Evolutionary conservation across 2,797 vertebrate species (phyloP).

Genomic region (Oreonectes daqikongensis): DNA sequence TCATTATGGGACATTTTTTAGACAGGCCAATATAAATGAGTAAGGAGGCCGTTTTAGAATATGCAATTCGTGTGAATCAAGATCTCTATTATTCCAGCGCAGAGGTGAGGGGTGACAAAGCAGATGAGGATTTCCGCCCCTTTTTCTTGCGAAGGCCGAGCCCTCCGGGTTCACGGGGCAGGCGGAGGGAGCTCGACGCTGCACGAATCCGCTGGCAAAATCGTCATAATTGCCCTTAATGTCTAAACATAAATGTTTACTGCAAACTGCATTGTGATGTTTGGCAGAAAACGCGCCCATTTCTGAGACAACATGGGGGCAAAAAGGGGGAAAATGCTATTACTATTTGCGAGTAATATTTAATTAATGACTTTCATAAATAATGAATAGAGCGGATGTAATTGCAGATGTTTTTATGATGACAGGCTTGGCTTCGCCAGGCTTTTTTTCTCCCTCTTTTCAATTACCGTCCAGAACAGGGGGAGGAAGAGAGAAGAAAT

Average conservation of each 20-base stretch:
- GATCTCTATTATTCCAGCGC: conserved; percentile 44
- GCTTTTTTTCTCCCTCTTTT: conserved; percentile 59
- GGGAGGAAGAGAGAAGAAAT: conserved; percentile 62
- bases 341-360: conserved; percentile 67
- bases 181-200: neutral
- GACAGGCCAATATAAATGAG: conserved; percentile 57
- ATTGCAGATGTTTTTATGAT: conserved; percentile 58
- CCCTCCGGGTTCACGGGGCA: neutral
- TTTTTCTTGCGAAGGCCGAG: too few species aligned
- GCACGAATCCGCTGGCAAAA: neutral
- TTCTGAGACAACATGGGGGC: conserved; percentile 33
- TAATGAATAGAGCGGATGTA: conserved; percentile 56
- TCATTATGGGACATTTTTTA: conserved; percentile 52
- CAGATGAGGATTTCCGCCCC: too few species aligned
- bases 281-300: conserved; percentile 33
- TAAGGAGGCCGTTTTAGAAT: conserved; percentile 40
- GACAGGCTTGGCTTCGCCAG: conserved; percentile 44
- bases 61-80: conserved; percentile 49
- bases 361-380: conserved; percentile 61
- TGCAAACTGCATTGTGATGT: conserved; percentile 27
- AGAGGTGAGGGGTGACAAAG: conserved; percentile 30
- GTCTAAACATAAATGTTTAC: conserved; percentile 45
- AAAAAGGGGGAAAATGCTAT: conserved; percentile 33
- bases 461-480: conserved; percentile 54
- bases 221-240: conserved; percentile 34